Base-by-base conservation (phyloP, 2,888 invertebrate genomes). In the Drosophila cracens region DNA sequence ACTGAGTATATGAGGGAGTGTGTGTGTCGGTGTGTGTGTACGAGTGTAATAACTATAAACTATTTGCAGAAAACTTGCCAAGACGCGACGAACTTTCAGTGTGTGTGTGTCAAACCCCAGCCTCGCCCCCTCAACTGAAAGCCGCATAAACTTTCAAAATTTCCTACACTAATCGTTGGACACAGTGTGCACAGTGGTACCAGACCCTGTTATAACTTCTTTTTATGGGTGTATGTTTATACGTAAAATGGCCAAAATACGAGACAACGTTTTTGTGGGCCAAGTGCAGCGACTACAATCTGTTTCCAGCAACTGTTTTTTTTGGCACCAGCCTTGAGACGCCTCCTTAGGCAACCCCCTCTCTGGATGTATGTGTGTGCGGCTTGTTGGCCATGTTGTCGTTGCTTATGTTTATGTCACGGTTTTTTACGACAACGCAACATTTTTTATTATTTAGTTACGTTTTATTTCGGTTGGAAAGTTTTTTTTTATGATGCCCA, bases 1-100 rank as follows among this genome's bases (percentile, higher is more conserved):
- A 25, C 8, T 40, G 49, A 25, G 8, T 43, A 13, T 25, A 2
- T 43, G 43, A 27, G 18, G 18, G 27, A 25, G 13, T 49, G 33
- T 51, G 48, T 16, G 16, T 13, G 43, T 46, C 27, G 43, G 60
- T 58, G 53, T 68, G 66, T 62, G 70, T 70, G 70, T 73, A 63
- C 57, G 63, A 72, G 57, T 79, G 84, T 76, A 89, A 87, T 90
- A 87, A 89, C 87, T 87, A 87, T 89, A 89, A 90, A 87, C 89
- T 89, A 87, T 87, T 89, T 87, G 85, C 89, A 79, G 89, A 87
- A 90, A 87, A 67, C 89, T 87, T 56, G 27, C 13, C 62, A 56
- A 74, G 73, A 76, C 87, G 69, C 89, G 78, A 72, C 79, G 16
- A 76, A 74, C 72, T 75, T 87, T 76, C 61, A 82, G 40, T n/a